Evolutionary conservation across 2,797 vertebrate species (phyloP), one percentile per base, ranked within the genome.

Genomic region (Enteromius radiatus): DNA sequence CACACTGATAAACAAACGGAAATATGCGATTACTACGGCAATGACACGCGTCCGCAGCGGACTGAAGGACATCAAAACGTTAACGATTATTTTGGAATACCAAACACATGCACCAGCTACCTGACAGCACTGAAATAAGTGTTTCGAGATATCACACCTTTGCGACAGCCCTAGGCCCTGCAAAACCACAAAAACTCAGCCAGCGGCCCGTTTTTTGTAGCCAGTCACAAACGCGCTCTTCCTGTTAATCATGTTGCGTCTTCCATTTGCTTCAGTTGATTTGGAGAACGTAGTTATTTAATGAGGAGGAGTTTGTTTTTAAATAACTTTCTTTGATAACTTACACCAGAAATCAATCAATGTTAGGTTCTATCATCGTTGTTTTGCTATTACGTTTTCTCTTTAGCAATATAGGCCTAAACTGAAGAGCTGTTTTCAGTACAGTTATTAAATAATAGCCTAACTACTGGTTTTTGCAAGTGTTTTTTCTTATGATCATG

Each of bases 21-120:
- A 81, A 76, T 59, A 21, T 28, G 59, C 33, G 80, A 69, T 84
- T 80, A 45, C n/a, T 19, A 65, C 41, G 36, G 45, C 59, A 75
- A 80, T 75, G 61, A 74, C 38, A 75, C 36, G 76, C 36, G 45
- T 67, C 17, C 61, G 14, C 80, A 2, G 21, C 49, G 68, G 21
- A 74, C 56, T 31, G 73, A n/a, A 41, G 71, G 49, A 69, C 38
- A 47, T 69, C 33, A 69, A 36, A 76, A 45, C 0, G 9, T 77
- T 4, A 63, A 15, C 36, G 56, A 63, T 63, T 76, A 14, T 45
- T 76, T 45, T 26, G 33, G 23, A 76, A 76, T 19, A 28, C 3
- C 21, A 38, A 56, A 59, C 52, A 38, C 31, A 31, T n/a, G 52
- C 47, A 4, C 19, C 54, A 33, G 43, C 14, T 61, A 80, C 41